Conservation (phyloP, 2,113 vertebrate genomes). For the Struthio camelus region DNA sequence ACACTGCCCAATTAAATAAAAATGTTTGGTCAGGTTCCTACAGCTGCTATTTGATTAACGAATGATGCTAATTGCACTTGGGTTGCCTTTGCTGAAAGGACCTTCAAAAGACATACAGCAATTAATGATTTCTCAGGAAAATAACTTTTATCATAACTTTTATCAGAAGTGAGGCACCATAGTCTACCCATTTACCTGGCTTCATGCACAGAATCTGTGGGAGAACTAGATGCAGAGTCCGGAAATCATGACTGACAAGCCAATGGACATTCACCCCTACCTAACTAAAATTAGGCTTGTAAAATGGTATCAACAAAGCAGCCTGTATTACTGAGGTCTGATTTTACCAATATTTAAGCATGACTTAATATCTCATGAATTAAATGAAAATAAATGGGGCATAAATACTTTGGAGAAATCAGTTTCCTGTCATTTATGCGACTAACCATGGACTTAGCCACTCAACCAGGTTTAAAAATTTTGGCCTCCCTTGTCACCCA, state of each 20-base stretch:
- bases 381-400: constrained; percentile 42
- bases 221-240: not conserved
- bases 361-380: constrained; percentile 36
- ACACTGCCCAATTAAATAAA: not conserved
- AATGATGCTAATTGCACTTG: not conserved
- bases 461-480: not conserved
- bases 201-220: not conserved
- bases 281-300: not conserved
- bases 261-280: constrained; percentile 41
- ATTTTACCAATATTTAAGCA: not conserved
- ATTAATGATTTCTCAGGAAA: not conserved
- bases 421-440: not conserved
- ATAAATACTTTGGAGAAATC: constrained; percentile 32
- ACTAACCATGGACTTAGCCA: constrained; percentile 9
- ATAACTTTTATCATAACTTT: not conserved
- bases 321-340: not conserved
- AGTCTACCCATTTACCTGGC: not conserved
- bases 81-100: not conserved
- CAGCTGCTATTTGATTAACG: not conserved
- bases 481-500: not conserved
- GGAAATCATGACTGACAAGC: constrained; percentile 38
- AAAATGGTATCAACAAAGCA: not conserved
- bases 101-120: not conserved
- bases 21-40: constrained; percentile 23
- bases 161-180: not conserved